Evolutionary conservation across 2,888 invertebrate genomes (phyloP).

Genomic region (Aphidoletes aphidimyza): DNA sequence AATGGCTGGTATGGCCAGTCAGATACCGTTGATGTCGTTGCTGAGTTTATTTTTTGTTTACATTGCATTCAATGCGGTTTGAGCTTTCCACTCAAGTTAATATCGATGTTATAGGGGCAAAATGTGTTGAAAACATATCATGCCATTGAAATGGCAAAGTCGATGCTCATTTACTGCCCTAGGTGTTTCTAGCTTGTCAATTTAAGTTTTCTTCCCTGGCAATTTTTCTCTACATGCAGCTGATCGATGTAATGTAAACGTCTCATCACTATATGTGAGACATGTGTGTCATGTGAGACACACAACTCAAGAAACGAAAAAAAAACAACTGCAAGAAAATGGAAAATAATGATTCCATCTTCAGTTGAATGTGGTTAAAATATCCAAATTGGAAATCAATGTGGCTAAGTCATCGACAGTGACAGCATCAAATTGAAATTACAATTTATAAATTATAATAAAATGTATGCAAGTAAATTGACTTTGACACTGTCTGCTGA

Average conservation of each 20-base stretch:
- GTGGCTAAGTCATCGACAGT: not conserved
- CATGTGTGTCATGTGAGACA: too few relatives aligned
- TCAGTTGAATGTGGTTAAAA: too few relatives aligned
- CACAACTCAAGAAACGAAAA: too few relatives aligned
- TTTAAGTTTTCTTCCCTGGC: too few relatives aligned
- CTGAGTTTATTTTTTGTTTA: not conserved
- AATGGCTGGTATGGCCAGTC: too few relatives aligned
- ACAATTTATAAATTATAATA: not conserved
- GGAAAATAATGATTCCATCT: too few relatives aligned
- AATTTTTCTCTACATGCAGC: too few relatives aligned
- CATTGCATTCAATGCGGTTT: not conserved
- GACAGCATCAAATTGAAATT: not conserved
- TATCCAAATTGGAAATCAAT: not conserved
- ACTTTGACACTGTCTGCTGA: not conserved
- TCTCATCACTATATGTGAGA: too few relatives aligned
- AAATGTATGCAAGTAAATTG: not conserved
- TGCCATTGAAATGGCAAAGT: not conserved
- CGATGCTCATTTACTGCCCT: not conserved
- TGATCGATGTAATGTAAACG: too few relatives aligned
- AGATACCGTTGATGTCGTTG: not conserved
- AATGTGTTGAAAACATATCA: too few relatives aligned
- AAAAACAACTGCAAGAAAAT: too few relatives aligned
- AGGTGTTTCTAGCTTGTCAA: too few relatives aligned
- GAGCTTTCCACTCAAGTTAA: not conserved
- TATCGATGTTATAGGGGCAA: not conserved